A percentile compares a stretch with the other conserved stretches of the same genome.
Conservation (phyloP, 2,888 invertebrate species). For the Nephrotoma guestfalica region DNA sequence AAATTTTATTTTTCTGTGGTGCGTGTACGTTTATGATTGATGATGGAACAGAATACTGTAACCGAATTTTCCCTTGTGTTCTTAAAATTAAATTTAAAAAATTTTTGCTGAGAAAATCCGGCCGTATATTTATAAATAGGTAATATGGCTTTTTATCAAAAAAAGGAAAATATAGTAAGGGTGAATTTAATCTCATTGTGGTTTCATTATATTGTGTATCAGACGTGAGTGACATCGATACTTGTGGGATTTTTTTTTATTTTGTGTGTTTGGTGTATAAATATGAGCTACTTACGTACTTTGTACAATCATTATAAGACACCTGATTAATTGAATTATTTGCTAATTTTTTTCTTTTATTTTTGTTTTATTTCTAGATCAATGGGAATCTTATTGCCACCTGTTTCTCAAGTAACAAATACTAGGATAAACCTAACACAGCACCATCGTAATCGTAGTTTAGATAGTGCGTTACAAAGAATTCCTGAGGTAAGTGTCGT, state of each 20-base stretch:
- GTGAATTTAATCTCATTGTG: not conserved
- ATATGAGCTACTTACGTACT: not conserved
- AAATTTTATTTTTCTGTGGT: not conserved
- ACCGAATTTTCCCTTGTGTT: not conserved
- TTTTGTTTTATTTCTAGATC: constrained; percentile 21
- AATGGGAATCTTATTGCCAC: constrained; percentile 33
- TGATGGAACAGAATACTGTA: not conserved
- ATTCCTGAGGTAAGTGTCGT: constrained; percentile 56
- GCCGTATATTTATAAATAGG: not conserved
- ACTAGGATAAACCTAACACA: constrained; percentile 38
- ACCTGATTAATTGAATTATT: not conserved
- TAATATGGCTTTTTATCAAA: not conserved
- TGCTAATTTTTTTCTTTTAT: constrained; percentile 1
- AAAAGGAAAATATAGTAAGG: not conserved
- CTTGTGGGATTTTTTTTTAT: not conserved
- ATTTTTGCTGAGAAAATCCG: not conserved
- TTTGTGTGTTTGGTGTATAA: not conserved
- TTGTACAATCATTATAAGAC: not conserved
- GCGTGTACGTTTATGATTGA: not conserved
- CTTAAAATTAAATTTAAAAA: not conserved
- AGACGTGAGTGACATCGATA: not conserved
- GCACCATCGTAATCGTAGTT: constrained; percentile 77
- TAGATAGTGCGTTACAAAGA: constrained; percentile 78
- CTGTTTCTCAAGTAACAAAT: constrained; percentile 33
- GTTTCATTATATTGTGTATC: not conserved